These are phyloP conservation scores for Microctonus aethiopoides DNA, from an alignment of 2,888 invertebrate genomes.

Conservation along the genomic window DNA sequence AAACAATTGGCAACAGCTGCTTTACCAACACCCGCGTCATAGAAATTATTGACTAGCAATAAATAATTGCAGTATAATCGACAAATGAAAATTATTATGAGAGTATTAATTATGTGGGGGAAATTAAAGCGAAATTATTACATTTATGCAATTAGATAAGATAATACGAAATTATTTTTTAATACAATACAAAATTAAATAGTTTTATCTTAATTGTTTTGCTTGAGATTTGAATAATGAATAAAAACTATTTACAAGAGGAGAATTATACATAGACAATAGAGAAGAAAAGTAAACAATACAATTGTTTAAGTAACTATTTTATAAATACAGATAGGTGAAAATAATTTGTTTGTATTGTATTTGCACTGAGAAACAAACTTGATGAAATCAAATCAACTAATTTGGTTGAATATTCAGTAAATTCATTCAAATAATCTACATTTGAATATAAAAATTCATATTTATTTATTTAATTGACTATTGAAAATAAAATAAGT, in stretches of 20 bases:
- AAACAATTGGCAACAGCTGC: conserved; percentile 42
- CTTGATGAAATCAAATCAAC: no score
- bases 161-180: background rate
- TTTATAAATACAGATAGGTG: background rate
- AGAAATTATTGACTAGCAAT: conserved; percentile 22
- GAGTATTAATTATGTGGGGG: background rate
- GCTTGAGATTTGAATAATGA: background rate
- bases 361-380: no score
- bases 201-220: background rate
- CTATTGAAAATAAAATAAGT: background rate
- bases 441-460: no score
- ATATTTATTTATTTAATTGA: no score
- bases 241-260: background rate
- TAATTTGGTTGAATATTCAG: no score
- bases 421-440: no score
- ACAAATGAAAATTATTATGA: background rate
- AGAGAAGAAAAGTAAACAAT: background rate
- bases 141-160: background rate
- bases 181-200: background rate
- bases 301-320: background rate
- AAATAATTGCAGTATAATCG: background rate
- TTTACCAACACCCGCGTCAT: conserved; percentile 55
- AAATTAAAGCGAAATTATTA: background rate
- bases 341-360: no score
- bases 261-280: background rate